Conservation (phyloP, 1,140 invertebrate species). For the Caerostris extrusa region DNA sequence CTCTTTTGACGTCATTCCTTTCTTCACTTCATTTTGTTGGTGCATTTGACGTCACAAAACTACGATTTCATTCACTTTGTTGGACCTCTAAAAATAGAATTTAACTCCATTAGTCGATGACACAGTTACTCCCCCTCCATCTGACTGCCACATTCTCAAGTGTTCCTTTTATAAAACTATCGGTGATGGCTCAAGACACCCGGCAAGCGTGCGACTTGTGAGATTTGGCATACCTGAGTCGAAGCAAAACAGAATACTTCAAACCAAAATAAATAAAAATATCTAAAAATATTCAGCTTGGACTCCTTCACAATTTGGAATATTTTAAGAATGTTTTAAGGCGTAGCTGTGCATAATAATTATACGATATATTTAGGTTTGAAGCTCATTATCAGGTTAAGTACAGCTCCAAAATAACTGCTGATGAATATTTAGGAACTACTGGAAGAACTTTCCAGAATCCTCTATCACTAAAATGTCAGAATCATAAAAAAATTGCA, state of each 20-base stretch:
- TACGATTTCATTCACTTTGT: slow-evolving; percentile 72
- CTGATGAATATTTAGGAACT: neutral
- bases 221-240: neutral
- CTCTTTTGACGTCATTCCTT: slow-evolving; percentile 66
- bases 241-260: slow-evolving; percentile 15
- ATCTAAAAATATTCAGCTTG: neutral
- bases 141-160: slow-evolving; percentile 8
- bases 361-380: neutral
- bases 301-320: neutral
- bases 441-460: no score
- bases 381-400: neutral
- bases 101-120: slow-evolving; percentile 50
- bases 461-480: no score
- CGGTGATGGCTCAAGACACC: neutral
- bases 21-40: slow-evolving; percentile 53
- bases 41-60: slow-evolving; percentile 58
- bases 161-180: slow-evolving; percentile 22
- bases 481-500: no score
- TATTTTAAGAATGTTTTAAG: neutral
- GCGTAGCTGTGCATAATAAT: neutral
- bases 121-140: slow-evolving; percentile 48
- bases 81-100: slow-evolving; percentile 66
- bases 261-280: neutral
- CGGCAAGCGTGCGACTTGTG: neutral
- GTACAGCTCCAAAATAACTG: neutral